Evolutionary conservation across 2,888 invertebrate species (phyloP), one percentile per base, ranked within the genome.

Genomic region (Timema podura): DNA sequence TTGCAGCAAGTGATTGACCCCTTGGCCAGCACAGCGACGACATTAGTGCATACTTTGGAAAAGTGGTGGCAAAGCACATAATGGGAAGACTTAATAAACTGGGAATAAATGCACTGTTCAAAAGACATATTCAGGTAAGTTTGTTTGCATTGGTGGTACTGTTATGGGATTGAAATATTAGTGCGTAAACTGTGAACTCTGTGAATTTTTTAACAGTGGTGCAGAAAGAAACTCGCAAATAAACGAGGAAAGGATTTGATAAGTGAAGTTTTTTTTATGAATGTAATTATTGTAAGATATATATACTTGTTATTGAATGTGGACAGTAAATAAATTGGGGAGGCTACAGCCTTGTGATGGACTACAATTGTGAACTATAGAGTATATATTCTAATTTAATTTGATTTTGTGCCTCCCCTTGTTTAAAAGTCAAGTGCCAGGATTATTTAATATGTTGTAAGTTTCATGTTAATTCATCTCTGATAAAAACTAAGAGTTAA

Each of bases 231-330:
- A 66, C 65, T 51, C 47, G 51, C 65, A 44, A 69, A 48, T 47
- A 54, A 69, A 57, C 54, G 54, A 54, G 65, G 57, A 65, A 69
- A 54, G 69, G 54, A 30, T 30, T 65, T 69, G 69, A 30, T 65
- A 46, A 67, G 65, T 66, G 65, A 64, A 46, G 46, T 68, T 51
- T 70, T 65, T 65, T 69, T 70, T 68, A 71, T 70, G 70, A 70
- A 69, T 72, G 70, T 74, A 72, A 74, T 72, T 72, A 74, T 74
- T 74, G 74, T 69, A 74, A 74, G 70, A 73, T 73, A 73, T 70
- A 65, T 72, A 73, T 30, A 59, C 30, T 59, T 59, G 59, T 59
- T 59, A 59, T 59, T 59, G 59, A 59, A 59, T 15, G 16, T 59
- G 45, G 59, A 59, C 59, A 59, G 59, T 59, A 44, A 45, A 59